Conservation (phyloP, 1,140 invertebrate species). For the Camponotus pennsylvanicus region DNA sequence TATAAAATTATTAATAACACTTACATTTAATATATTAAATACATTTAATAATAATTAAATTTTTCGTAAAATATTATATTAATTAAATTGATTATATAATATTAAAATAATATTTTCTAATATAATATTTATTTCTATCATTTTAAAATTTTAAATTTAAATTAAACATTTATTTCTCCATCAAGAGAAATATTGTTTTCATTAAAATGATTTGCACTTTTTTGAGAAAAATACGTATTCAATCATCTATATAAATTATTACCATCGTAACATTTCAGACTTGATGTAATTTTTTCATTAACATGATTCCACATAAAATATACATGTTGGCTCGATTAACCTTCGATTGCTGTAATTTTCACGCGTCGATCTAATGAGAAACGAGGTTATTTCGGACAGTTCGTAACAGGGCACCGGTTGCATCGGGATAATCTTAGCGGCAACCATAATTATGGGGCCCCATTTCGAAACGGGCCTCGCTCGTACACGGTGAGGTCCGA, state of each 20-base stretch:
- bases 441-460: constrained; percentile 68
- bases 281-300: constrained; percentile 59
- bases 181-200: constrained; percentile 1
- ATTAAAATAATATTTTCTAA: neutral
- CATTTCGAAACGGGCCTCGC: constrained; percentile 47
- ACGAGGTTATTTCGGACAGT: constrained; percentile 49
- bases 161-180: constrained; percentile 3
- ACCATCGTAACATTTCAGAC: neutral
- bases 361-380: constrained; percentile 54
- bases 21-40: no score
- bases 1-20: neutral
- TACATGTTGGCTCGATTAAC: constrained; percentile 29
- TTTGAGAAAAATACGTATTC: neutral
- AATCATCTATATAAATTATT: constrained; percentile 29
- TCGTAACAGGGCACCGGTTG: constrained; percentile 45
- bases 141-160: neutral
- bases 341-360: constrained; percentile 55
- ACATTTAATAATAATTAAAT: no score
- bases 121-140: neutral
- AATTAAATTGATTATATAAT: neutral
- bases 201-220: neutral
- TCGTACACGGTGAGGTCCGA: neutral
- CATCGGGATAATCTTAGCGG: constrained; percentile 58
- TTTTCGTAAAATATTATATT: neutral
- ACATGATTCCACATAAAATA: constrained; percentile 22